phyloP scores from a whole-genome alignment of 1,140 invertebrate genomes.

The Drosophila kanapiae region DNA sequence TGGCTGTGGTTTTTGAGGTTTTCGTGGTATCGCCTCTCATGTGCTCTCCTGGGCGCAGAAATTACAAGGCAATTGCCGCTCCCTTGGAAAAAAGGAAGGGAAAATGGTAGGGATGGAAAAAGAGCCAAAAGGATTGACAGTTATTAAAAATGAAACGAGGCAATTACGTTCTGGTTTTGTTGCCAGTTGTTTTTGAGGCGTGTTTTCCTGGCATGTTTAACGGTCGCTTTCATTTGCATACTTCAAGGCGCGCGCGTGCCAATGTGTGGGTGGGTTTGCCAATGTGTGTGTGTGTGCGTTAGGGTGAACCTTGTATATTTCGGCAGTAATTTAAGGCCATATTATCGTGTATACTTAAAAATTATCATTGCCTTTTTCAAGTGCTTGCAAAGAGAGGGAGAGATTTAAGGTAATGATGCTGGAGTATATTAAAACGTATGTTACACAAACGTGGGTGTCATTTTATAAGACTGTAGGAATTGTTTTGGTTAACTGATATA shows the following conservation, averaged over 20 bases:
- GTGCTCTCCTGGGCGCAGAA: conserved; percentile 54
- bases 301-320: conserved; percentile 18
- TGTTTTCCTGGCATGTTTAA: conserved; percentile 78
- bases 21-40: conserved; percentile 47
- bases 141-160: conserved; percentile 82
- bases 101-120: not conserved
- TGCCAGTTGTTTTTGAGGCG: conserved; percentile 59
- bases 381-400: not conserved
- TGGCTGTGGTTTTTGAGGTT: conserved; percentile 45
- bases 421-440: not conserved
- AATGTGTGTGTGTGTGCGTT: not conserved
- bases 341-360: conserved; percentile 12
- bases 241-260: conserved; percentile 5
- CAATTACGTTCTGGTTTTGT: conserved; percentile 76
- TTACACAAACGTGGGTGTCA: not conserved
- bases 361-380: conserved; percentile 9
- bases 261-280: not conserved
- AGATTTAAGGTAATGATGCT: not conserved
- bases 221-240: conserved; percentile 67
- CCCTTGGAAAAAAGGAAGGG: conserved; percentile 26
- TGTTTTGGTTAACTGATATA: not conserved
- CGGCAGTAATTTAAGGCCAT: not conserved
- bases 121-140: conserved; percentile 77
- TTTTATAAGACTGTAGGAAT: not conserved
- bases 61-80: conserved; percentile 75